Conservation (phyloP, 2,113 vertebrate species). For the Haemorhous mexicanus region DNA sequence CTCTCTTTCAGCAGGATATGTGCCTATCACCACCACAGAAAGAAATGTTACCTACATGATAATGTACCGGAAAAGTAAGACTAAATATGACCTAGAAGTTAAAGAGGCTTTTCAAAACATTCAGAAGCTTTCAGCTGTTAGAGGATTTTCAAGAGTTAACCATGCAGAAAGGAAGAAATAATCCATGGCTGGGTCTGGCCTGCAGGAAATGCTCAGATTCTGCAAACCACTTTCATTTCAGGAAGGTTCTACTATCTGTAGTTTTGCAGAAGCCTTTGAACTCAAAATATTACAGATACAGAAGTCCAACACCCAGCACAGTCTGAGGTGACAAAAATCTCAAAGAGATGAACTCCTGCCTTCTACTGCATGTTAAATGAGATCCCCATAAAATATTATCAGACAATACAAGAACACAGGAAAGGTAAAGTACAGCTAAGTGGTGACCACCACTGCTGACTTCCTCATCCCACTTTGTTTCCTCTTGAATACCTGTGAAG, state of each 20-base stretch:
- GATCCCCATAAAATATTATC: background rate
- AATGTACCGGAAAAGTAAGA: background rate
- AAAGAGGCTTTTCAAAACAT: background rate
- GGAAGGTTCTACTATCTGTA: background rate
- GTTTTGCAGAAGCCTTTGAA: background rate
- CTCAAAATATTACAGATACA: background rate
- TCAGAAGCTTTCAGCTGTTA: background rate
- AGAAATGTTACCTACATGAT: background rate
- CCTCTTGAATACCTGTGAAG: background rate
- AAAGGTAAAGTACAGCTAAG: background rate
- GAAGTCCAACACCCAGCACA: background rate
- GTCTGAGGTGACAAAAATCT: background rate
- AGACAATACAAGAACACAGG: background rate
- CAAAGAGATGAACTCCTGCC: background rate
- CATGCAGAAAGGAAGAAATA: background rate
- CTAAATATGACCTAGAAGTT: background rate
- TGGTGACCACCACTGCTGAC: background rate
- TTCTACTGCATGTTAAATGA: background rate
- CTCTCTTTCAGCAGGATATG: background rate
- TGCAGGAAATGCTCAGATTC: background rate
- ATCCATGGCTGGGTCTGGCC: background rate
- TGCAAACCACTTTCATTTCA: background rate
- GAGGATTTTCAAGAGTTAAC: background rate
- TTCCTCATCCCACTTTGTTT: background rate
- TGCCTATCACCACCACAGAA: background rate